A percentile compares a stretch with the other conserved stretches of the same genome.
phyloP scores from a whole-genome alignment of 37 sponge, comb jelly and placozoan species.

The Ianthella basta region DNA sequence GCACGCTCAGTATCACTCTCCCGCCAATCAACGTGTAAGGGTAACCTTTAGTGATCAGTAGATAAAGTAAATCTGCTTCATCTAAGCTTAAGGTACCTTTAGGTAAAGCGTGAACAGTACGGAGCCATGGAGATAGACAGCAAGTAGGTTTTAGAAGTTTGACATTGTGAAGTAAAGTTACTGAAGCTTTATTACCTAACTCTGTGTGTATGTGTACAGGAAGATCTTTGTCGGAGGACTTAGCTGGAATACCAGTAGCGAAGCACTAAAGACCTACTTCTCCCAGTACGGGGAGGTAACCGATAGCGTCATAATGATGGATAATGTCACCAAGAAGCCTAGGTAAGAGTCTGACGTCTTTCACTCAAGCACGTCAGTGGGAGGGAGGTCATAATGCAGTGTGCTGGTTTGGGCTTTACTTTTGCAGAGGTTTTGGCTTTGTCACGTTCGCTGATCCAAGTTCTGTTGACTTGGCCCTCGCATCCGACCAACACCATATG shows the following conservation, averaged over 20 bases:
- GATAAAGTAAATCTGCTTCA: conserved; percentile 9
- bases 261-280: conserved; percentile 57
- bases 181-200: not conserved
- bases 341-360: conserved; percentile 20
- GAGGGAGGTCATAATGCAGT: not conserved
- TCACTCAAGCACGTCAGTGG: no score
- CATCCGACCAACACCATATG: conserved; percentile 14
- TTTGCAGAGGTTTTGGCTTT: conserved; percentile 76
- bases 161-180: not conserved
- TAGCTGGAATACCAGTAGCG: conserved; percentile 70
- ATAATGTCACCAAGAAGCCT: conserved; percentile 42
- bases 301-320: conserved; percentile 65
- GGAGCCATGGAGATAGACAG: conserved; percentile 7
- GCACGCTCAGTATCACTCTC: no score
- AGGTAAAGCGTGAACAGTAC: conserved; percentile 16
- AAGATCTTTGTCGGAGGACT: conserved; percentile 81
- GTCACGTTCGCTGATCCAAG: conserved; percentile 63
- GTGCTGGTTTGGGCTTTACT: not conserved
- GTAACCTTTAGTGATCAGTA: conserved; percentile 16
- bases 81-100: conserved; percentile 26
- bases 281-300: conserved; percentile 60
- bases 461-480: conserved; percentile 31
- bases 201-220: not conserved
- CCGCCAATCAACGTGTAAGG: not conserved
- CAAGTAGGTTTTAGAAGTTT: not conserved